Evolutionary conservation across 2,797 vertebrate species (phyloP).

Genomic region (Notolabrus celidotus): DNA sequence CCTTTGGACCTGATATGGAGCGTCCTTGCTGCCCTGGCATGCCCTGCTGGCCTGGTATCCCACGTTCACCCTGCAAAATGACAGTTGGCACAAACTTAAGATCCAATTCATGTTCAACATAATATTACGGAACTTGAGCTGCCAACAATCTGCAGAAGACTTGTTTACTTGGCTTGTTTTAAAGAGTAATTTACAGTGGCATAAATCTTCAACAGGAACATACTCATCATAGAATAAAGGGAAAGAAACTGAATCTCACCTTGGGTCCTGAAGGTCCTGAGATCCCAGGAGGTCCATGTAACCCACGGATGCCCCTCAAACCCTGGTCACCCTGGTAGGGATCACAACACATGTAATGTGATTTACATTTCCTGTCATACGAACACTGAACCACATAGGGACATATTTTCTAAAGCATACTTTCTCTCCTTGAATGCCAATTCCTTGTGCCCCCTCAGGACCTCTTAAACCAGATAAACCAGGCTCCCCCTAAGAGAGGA

Average conservation of each 20-base stretch:
- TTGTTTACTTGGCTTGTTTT: constrained; percentile 25
- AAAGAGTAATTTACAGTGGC: constrained; percentile 10
- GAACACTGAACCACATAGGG: not conserved
- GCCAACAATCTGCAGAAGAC: constrained; percentile 15
- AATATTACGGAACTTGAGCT: constrained; percentile 9
- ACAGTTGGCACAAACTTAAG: constrained; percentile 29
- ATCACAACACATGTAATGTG: constrained; percentile 22
- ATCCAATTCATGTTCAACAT: constrained; percentile 15
- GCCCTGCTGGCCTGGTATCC: constrained; percentile 87
- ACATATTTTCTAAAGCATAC: constrained; percentile 63
- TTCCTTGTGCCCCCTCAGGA: constrained; percentile 86
- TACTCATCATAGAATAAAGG: not conserved
- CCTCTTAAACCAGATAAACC: constrained; percentile 89
- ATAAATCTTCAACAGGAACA: constrained; percentile 17
- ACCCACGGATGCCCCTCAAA: constrained; percentile 89
- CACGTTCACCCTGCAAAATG: constrained; percentile 89
- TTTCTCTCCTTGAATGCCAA: constrained; percentile 92
- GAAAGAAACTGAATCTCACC: constrained; percentile 73
- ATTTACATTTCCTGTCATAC: constrained; percentile 8
- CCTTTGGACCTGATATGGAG: constrained; percentile 91
- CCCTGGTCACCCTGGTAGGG: constrained; percentile 91
- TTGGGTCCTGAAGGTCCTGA: constrained; percentile 91
- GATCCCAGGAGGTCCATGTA: constrained; percentile 88
- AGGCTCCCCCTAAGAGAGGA: constrained; percentile 86
- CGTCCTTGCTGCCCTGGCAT: constrained; percentile 89